Evolutionary conservation across 2,113 vertebrate genomes (phyloP), one percentile per base, ranked within the genome.

Genomic region (Psettodes erumei): DNA sequence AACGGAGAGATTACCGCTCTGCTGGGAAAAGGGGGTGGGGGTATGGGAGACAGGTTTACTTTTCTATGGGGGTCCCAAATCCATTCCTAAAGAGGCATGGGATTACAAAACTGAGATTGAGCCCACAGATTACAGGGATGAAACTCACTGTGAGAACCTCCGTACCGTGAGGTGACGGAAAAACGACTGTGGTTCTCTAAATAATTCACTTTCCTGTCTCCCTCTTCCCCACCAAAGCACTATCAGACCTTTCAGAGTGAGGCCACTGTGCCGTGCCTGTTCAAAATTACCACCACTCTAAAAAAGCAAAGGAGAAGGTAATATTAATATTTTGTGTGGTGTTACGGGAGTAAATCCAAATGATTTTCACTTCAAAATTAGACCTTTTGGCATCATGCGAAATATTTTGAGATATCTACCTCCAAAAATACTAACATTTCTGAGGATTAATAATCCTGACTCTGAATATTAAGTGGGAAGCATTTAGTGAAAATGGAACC

Each of bases 41-140:
- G 10, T 47, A 33, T 9, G 45, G 58, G 58, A 32, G 65, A 38
- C 40, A 71, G 59, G 76, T 73, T 86, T 85, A 72, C 37, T 77
- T 85, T 87, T 76, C 62, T 30, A 56, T 58, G 50, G 54, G 61
- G 58, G 42, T 69, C 74, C 56, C 61, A 83, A 90, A 91, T 85
- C 84, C 61, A 40, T 53, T 54, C 47, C 74, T 37, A 70, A 81
- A 86, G 77, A 86, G 71, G 58, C 68, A 27, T 16, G 50, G 72
- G 84, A 88, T 91, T 84, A 83, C 61, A 73, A 71, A 74, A 35
- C 15, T 56, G 63, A 86, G 89, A 86, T 73, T 79, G 56, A 75
- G 61, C 42, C 65, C 28, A 58, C 4, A 77, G 89, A 86, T 88
- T 71, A 83, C 27, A 61, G 55, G 42, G 81, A 79, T 60, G 15